Evolutionary conservation across 2,797 vertebrate species (phyloP), one percentile per base, ranked within the genome.

Genomic region (Todus mexicanus): DNA sequence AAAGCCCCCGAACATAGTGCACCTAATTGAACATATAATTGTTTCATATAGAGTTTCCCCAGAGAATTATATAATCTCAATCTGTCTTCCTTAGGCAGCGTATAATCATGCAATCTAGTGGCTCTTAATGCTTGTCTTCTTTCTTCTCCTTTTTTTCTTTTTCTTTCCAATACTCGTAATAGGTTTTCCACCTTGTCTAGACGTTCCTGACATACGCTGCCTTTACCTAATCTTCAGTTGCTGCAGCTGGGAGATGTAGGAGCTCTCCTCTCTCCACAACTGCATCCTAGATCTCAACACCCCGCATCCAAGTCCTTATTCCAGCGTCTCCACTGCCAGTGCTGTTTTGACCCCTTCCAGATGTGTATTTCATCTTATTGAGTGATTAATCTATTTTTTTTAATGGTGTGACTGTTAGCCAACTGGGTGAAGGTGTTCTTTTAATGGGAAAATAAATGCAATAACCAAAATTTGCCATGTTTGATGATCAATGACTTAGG

Each of bases 161-260:
- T 2, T 7, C 25, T 21, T 29, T 33, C 31, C 61, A 71, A 8
- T 71, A 65, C 75, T 53, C 63, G 42, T 89, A 87, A 59, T 80
- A 75, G 72, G 72, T 84, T 89, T 92, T 83, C 72, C 63, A 89
- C 84, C 65, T 93, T 64, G 88, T 94, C 94, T 96, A 95, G 94
- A 95, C 84, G 0, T 63, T 45, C 75, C 63, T 94, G 87, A 69
- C 78, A 83, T 10, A 20, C 0, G 0, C 35, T 87, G 60, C 78
- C 43, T 82, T 64, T 71, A 64, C 81, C 75, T 89, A 18, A 92
- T 38, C 61, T 65, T 64, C 84, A 94, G 27, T 35, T 5, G 3
- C 60, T 87, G 60, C 54, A 94, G 42, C 45, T 0, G 1, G 21
- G 61, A 66, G 56, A 82, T 10, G 53, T 7, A 79, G 68, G 35